A percentile compares a stretch with the other conserved stretches of the same genome.
phyloP scores from a whole-genome alignment of 2,113 vertebrate species.

The Neomonachus schauinslandi region DNA sequence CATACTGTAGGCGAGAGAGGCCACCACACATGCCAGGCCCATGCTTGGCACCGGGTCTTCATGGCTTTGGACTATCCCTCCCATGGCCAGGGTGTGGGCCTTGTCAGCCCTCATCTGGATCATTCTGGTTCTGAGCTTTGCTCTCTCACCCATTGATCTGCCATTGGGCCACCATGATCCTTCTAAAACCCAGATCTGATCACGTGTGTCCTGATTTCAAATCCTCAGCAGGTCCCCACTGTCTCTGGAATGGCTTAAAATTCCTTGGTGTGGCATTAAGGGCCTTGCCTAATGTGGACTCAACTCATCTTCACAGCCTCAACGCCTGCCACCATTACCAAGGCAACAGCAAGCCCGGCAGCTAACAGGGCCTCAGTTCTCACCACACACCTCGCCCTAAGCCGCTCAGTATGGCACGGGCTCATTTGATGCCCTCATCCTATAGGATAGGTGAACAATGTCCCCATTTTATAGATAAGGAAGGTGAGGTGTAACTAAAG shows the following conservation, averaged over 20 bases:
- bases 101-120: not conserved
- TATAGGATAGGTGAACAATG: not conserved
- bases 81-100: not conserved
- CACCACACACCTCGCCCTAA: not conserved
- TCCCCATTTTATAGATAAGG: not conserved
- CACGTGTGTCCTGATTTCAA: not conserved
- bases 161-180: not conserved
- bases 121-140: not conserved
- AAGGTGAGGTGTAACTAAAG: not conserved
- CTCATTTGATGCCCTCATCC: not conserved
- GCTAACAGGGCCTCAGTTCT: not conserved
- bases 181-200: not conserved
- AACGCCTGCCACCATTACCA: not conserved
- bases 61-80: not conserved
- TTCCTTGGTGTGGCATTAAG: not conserved
- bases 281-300: not conserved
- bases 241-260: not conserved
- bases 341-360: not conserved
- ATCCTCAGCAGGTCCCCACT: not conserved
- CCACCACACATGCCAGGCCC: rapidly evolving
- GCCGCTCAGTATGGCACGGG: not conserved
- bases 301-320: not conserved
- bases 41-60: not conserved
- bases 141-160: not conserved
- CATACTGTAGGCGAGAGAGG: not conserved